phyloP scores from a whole-genome alignment of 2,113 vertebrate genomes.

The Euleptes europaea region DNA sequence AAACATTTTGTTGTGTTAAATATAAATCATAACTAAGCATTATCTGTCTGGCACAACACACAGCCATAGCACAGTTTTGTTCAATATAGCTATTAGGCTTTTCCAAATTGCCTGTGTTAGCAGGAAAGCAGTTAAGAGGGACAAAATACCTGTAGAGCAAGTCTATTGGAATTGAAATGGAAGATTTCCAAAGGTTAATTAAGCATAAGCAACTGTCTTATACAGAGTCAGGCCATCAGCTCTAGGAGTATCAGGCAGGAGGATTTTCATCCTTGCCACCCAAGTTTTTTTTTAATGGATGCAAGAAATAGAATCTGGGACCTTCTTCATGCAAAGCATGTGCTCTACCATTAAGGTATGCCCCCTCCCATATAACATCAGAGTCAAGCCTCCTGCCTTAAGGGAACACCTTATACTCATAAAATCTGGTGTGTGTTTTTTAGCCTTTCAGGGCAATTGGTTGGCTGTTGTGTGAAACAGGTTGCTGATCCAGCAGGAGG shows the following conservation, averaged over 20 bases:
- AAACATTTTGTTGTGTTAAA: conserved; percentile 1
- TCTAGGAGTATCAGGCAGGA: too few relatives aligned
- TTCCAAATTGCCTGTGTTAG: conserved; percentile 7
- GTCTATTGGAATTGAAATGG: background rate
- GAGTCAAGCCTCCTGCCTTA: background rate
- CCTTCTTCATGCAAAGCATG: too few relatives aligned
- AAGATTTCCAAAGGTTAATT: background rate
- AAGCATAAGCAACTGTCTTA: background rate
- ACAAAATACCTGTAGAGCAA: background rate
- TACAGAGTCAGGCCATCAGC: background rate
- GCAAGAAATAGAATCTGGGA: too few relatives aligned
- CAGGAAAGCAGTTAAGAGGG: conserved; percentile 3
- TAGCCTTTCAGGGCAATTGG: too few relatives aligned
- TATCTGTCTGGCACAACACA: background rate
- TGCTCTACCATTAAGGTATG: background rate
- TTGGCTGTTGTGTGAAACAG: too few relatives aligned
- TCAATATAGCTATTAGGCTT: background rate
- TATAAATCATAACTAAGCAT: conserved; percentile 13
- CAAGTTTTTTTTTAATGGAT: too few relatives aligned
- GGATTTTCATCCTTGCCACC: too few relatives aligned
- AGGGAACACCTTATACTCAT: background rate
- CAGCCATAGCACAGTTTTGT: background rate
- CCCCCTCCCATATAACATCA: background rate
- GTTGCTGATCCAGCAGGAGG: background rate
- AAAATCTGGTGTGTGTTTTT: background rate